Conservation (phyloP, 2,113 vertebrate species). For the Vidua chalybeata region DNA sequence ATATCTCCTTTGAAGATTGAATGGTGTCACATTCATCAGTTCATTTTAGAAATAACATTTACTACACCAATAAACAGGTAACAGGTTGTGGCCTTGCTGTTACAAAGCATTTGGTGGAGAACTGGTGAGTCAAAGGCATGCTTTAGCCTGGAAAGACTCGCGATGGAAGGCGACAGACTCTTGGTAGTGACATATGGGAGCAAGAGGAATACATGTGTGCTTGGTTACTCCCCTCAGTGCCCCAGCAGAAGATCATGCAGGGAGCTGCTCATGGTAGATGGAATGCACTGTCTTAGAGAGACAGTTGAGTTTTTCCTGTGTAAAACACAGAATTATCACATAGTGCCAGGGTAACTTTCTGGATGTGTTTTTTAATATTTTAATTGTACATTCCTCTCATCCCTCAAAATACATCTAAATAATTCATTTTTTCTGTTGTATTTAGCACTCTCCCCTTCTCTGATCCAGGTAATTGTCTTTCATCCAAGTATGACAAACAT, state of each 20-base stretch:
- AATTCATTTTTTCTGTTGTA: background rate
- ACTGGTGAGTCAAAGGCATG: fast-evolving
- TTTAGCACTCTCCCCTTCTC: background rate
- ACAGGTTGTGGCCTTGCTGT: fast-evolving
- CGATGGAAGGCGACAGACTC: fast-evolving
- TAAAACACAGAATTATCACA: background rate
- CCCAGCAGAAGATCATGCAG: background rate
- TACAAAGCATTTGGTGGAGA: background rate
- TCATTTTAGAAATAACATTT: background rate
- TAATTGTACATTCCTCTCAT: background rate
- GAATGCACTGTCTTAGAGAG: background rate
- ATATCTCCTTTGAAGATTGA: background rate
- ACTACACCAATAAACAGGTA: background rate
- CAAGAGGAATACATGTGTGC: fast-evolving
- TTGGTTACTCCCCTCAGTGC: too few species aligned
- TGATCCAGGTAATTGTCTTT: background rate
- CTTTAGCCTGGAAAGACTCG: fast-evolving
- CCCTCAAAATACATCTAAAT: background rate
- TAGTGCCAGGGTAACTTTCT: background rate
- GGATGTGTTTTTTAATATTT: background rate
- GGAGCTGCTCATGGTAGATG: background rate
- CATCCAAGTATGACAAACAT: background rate
- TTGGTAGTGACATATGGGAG: fast-evolving
- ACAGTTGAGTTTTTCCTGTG: fast-evolving
- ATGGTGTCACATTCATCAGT: background rate